A percentile compares a stretch with the other conserved stretches of the same genome.
Evolutionary conservation across 2,888 invertebrate species (phyloP).

Genomic region (Imbricaverruca yamaguchii): DNA sequence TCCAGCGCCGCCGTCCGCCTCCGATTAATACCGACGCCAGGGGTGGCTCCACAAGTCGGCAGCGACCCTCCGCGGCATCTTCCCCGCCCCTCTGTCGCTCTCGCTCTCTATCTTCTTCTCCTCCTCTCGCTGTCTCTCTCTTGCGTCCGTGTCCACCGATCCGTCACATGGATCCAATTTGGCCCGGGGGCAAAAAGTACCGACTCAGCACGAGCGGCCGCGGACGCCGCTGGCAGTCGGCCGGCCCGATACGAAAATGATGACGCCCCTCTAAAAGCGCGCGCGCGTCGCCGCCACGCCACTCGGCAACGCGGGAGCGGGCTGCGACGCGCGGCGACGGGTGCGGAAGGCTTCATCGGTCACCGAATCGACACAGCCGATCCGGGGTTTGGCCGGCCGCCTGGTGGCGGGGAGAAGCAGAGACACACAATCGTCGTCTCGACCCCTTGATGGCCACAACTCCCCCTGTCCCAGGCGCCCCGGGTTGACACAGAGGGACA

Average conservation of each 20-base stretch:
- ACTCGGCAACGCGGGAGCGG: not conserved
- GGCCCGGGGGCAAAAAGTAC: constrained; percentile 7
- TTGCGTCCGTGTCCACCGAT: not conserved
- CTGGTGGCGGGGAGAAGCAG: not conserved
- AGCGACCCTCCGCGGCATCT: not conserved
- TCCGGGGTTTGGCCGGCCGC: not conserved
- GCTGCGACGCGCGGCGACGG: not conserved
- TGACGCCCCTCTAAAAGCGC: constrained; percentile 9
- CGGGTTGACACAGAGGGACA: too few species aligned
- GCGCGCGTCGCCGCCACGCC: not conserved
- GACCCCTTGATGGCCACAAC: not conserved
- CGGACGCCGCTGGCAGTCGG: not conserved
- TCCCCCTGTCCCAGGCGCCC: not conserved
- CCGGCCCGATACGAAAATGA: constrained; percentile 2
- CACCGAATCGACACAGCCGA: not conserved
- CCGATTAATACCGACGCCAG: constrained; percentile 1
- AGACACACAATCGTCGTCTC: not conserved
- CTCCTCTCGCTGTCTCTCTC: not conserved
- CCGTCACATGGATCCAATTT: constrained; percentile 20
- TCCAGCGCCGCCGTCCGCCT: not conserved
- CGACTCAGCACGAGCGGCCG: not conserved
- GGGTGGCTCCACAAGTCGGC: constrained; percentile 8
- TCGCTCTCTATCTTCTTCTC: not conserved
- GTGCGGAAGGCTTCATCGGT: not conserved
- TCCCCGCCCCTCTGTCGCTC: not conserved